Conservation (phyloP, 2,797 vertebrate genomes). For the Erpetoichthys calabaricus region DNA sequence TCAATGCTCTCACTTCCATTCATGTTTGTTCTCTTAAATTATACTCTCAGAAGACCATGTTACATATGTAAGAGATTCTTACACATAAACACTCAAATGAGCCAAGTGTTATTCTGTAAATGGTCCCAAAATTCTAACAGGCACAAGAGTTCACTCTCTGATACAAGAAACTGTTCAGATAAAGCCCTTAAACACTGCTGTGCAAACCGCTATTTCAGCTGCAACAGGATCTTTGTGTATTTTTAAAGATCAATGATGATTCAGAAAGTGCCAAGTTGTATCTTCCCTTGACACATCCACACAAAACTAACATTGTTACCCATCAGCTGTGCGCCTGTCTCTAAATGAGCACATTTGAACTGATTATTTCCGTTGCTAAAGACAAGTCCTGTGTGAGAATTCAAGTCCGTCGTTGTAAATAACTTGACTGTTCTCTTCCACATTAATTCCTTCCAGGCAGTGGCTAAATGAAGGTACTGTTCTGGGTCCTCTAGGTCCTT, state of each 20-base stretch:
- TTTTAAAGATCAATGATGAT: conserved; percentile 17
- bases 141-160: too few relatives aligned
- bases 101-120: too few relatives aligned
- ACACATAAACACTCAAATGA: too few relatives aligned
- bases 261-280: conserved; percentile 50
- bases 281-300: conserved; percentile 40
- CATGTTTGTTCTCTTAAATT: too few relatives aligned
- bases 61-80: too few relatives aligned
- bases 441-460: conserved; percentile 50
- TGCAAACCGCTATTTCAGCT: too few relatives aligned
- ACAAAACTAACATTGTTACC: conserved; percentile 52
- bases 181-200: too few relatives aligned
- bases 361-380: conserved; percentile 47
- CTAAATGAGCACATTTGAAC: conserved; percentile 41
- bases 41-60: too few relatives aligned
- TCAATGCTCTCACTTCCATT: too few relatives aligned
- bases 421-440: conserved; percentile 35
- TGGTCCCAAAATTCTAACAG: too few relatives aligned
- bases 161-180: too few relatives aligned
- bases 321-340: conserved; percentile 55
- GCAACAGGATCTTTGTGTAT: background rate
- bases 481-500: conserved; percentile 27
- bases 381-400: conserved; percentile 38
- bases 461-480: conserved; percentile 55
- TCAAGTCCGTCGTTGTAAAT: conserved; percentile 52